phyloP scores from a whole-genome alignment of 2,113 vertebrate species.

The Chascanopsetta lugubris region DNA sequence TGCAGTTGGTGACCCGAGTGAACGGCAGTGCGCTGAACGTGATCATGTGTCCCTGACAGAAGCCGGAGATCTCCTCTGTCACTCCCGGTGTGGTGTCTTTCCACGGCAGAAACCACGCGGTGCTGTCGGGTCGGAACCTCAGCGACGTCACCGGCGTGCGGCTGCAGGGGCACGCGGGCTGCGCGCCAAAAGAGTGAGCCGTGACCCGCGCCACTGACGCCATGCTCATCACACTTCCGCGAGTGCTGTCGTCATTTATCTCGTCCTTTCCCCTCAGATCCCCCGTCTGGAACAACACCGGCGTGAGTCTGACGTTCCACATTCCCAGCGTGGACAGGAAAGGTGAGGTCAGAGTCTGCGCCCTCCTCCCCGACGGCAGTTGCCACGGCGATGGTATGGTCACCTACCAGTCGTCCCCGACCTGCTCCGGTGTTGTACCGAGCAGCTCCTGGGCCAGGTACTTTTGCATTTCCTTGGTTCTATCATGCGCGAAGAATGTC shows the following conservation, averaged over 20 bases:
- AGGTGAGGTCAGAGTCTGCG: constrained; percentile 41
- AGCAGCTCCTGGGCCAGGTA: constrained; percentile 63
- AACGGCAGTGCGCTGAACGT: not conserved
- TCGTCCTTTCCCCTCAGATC: constrained; percentile 35
- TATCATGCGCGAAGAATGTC: not conserved
- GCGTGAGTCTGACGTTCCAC: constrained; percentile 41
- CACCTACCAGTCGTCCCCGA: constrained; percentile 52
- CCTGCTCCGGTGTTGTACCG: constrained; percentile 41
- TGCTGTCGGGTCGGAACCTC: constrained; percentile 86
- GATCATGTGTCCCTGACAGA: constrained; percentile 60
- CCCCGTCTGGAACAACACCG: constrained; percentile 59
- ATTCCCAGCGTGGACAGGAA: constrained; percentile 47
- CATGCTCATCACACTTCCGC: not conserved
- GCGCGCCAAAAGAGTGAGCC: constrained; percentile 73
- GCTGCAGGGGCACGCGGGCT: constrained; percentile 82
- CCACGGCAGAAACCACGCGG: constrained; percentile 85
- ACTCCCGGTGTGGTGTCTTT: constrained; percentile 83
- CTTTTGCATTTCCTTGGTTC: not conserved
- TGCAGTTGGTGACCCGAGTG: not conserved
- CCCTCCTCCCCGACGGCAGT: constrained; percentile 49
- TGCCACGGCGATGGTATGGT: constrained; percentile 45
- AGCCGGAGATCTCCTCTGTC: constrained; percentile 83
- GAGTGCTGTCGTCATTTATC: too few relatives aligned
- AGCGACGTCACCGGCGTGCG: constrained; percentile 77
- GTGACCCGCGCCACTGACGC: not conserved